Conservation (phyloP, 2,113 vertebrate genomes). For the Cochlearius cochlearius region DNA sequence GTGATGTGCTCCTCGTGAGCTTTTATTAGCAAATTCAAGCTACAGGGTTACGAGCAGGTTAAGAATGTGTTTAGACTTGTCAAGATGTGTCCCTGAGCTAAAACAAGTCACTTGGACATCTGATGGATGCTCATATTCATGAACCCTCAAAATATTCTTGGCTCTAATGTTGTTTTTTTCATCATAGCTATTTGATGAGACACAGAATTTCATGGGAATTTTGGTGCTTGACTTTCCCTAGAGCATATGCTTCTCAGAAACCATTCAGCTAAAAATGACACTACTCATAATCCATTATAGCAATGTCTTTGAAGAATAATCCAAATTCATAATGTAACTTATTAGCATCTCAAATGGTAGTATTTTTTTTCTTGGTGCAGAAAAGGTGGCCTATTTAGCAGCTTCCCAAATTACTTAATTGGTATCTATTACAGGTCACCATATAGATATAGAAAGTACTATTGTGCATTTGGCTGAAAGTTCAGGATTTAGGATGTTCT, state of each 20-base stretch:
- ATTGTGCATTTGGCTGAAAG: background rate
- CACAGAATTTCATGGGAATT: background rate
- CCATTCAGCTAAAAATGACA: background rate
- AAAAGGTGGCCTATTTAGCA: background rate
- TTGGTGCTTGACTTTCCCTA: background rate
- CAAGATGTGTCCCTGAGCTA: background rate
- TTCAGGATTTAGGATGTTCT: background rate
- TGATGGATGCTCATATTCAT: background rate
- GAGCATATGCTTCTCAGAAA: background rate
- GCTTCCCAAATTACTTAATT: background rate
- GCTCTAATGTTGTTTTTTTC: background rate
- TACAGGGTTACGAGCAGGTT: background rate
- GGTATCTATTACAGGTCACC: background rate
- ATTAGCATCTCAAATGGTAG: background rate
- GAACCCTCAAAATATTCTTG: background rate
- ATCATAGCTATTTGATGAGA: accelerated
- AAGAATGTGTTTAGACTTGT: background rate
- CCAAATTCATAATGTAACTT: background rate
- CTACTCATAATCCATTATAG: background rate
- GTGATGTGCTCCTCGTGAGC: background rate
- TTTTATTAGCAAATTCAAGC: background rate
- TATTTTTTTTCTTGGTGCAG: background rate
- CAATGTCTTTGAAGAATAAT: background rate
- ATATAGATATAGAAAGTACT: background rate
- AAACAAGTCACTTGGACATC: background rate